Evolutionary conservation across 1,140 invertebrate species (phyloP).

Genomic region (Hesperophylax magnus): DNA sequence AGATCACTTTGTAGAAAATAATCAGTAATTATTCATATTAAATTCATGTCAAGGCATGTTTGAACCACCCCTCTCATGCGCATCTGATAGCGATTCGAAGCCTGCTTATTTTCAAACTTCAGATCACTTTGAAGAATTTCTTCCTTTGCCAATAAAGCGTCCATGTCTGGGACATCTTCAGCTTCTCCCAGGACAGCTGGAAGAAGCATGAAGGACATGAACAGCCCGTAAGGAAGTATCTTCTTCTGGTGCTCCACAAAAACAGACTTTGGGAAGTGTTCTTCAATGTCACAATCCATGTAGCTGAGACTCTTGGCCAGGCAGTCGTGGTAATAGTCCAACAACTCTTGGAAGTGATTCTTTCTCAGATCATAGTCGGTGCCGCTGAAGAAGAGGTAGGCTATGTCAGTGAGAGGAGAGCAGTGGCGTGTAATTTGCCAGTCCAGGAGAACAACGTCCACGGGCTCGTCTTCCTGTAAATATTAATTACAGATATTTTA

Average conservation of each 20-base stretch:
- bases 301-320: slow-evolving; percentile 63
- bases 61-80: slow-evolving; percentile 30
- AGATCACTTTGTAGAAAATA: slow-evolving; percentile 22
- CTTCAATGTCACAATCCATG: slow-evolving; percentile 63
- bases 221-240: slow-evolving; percentile 61
- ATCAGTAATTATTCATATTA: no score
- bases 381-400: slow-evolving; percentile 73
- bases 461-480: slow-evolving; percentile 59
- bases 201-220: slow-evolving; percentile 40
- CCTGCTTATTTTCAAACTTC: slow-evolving; percentile 35
- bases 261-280: slow-evolving; percentile 65
- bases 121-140: slow-evolving; percentile 20
- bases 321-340: slow-evolving; percentile 72
- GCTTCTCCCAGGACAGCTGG: slow-evolving; percentile 38
- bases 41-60: slow-evolving; percentile 31
- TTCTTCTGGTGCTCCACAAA: slow-evolving; percentile 63
- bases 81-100: neutral
- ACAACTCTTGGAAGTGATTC: slow-evolving; percentile 65
- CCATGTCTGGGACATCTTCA: slow-evolving; percentile 43
- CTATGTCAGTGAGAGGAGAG: slow-evolving; percentile 73
- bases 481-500: neutral
- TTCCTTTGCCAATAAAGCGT: slow-evolving; percentile 20
- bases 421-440: slow-evolving; percentile 72
- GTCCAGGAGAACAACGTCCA: slow-evolving; percentile 70
- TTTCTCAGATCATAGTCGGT: slow-evolving; percentile 67